Evolutionary conservation across 2,797 vertebrate species (phyloP).

Genomic region (Microctenopoma lineatum): DNA sequence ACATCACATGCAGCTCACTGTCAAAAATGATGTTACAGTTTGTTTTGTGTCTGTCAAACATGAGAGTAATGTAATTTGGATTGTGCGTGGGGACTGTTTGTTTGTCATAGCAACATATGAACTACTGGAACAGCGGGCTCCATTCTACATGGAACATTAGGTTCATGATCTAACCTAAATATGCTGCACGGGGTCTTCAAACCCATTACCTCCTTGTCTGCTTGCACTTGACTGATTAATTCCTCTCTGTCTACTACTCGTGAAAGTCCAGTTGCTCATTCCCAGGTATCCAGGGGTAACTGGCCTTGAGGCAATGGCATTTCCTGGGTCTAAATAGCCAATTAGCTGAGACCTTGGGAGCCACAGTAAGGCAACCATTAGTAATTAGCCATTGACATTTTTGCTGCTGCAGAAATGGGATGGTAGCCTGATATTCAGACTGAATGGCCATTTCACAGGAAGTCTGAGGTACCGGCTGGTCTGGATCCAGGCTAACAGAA

Average conservation of each 20-base stretch:
- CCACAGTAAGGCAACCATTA: slow-evolving; percentile 61
- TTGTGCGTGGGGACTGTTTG: neutral
- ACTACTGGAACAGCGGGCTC: neutral
- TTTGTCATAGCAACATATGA: neutral
- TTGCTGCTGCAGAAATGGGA: slow-evolving; percentile 52
- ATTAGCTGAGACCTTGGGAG: slow-evolving; percentile 76
- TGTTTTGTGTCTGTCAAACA: slow-evolving; percentile 9
- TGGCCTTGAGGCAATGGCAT: slow-evolving; percentile 69
- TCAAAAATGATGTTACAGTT: slow-evolving; percentile 24
- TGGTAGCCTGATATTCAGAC: slow-evolving; percentile 43
- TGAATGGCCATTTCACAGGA: slow-evolving; percentile 43
- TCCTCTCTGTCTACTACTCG: slow-evolving; percentile 26
- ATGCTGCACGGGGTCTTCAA: slow-evolving; percentile 35
- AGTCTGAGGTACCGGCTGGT: slow-evolving; percentile 20
- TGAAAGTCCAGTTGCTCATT: slow-evolving; percentile 54
- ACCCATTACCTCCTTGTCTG: slow-evolving; percentile 60
- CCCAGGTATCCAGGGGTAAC: slow-evolving; percentile 69
- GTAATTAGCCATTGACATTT: slow-evolving; percentile 81
- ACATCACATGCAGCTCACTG: slow-evolving; percentile 39
- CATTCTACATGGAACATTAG: slow-evolving; percentile 47
- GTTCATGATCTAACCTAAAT: slow-evolving; percentile 36
- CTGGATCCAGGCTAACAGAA: slow-evolving; percentile 19
- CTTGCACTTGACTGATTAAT: slow-evolving; percentile 65
- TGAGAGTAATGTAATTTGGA: neutral
- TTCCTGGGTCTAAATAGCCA: slow-evolving; percentile 74